Conservation (phyloP, 2,113 vertebrate genomes). For the Indicator indicator region DNA sequence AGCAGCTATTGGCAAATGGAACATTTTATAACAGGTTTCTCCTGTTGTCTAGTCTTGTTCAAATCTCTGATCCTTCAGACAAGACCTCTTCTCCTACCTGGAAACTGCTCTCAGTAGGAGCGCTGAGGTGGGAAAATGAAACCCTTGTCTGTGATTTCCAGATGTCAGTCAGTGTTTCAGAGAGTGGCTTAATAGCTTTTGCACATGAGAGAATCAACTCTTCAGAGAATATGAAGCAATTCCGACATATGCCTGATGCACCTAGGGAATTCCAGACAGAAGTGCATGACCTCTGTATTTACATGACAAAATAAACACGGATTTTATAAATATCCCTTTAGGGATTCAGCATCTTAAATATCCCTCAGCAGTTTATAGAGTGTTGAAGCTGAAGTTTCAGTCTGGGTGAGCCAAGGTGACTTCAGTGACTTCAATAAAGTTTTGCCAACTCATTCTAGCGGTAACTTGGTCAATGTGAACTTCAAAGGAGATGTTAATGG, state of each 20-base stretch:
- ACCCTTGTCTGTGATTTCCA: background rate
- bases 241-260: background rate
- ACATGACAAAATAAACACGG: background rate
- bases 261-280: background rate
- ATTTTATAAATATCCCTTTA: background rate
- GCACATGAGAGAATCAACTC: accelerated
- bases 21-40: background rate
- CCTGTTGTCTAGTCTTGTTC: background rate
- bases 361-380: background rate
- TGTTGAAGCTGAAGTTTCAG: background rate
- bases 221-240: background rate
- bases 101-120: background rate
- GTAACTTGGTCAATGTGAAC: conserved; percentile 31
- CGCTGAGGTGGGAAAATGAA: background rate
- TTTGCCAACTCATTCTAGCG: background rate
- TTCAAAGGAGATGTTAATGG: conserved; percentile 49
- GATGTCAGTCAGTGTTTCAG: background rate
- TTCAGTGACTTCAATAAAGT: background rate
- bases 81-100: background rate
- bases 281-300: background rate
- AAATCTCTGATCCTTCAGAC: background rate
- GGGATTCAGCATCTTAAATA: background rate
- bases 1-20: background rate
- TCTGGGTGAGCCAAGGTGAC: background rate
- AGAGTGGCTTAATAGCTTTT: background rate